These are phyloP conservation scores for Parauchenoglanis ngamensis DNA, from an alignment of 2,797 vertebrate genomes.

Conservation along the genomic window DNA sequence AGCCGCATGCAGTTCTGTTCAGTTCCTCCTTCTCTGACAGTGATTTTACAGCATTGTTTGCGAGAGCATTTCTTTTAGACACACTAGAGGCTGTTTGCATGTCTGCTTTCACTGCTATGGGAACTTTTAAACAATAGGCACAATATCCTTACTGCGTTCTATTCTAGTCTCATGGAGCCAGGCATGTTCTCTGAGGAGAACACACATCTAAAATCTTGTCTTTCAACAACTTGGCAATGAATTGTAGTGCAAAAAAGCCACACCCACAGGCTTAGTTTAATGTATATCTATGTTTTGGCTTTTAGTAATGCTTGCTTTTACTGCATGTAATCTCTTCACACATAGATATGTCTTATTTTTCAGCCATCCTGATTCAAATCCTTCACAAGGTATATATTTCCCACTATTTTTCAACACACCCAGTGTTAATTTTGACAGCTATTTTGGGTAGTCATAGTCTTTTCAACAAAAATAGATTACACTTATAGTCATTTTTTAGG, in stretches of 20 bases:
- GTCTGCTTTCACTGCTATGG: not conserved
- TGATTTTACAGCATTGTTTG: constrained; percentile 4
- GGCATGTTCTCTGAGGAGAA: not conserved
- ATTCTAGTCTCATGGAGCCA: not conserved
- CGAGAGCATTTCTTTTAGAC: not conserved
- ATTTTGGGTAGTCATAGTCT: not conserved
- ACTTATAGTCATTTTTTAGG: not conserved
- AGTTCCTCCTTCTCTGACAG: not conserved
- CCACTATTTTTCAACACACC: not conserved
- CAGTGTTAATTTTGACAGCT: not conserved
- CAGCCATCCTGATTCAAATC: not conserved
- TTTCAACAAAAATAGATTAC: not conserved
- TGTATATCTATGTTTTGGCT: not conserved
- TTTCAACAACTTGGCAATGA: not conserved
- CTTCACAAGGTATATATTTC: not conserved
- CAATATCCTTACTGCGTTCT: not conserved
- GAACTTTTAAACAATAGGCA: not conserved
- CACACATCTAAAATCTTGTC: not conserved
- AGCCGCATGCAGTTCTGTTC: not conserved
- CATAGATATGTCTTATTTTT: not conserved
- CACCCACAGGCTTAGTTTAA: not conserved
- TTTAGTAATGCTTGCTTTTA: not conserved
- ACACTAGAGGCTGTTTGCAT: not conserved
- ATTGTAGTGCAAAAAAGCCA: not conserved
- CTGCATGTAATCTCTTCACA: not conserved